Evolutionary conservation across 2,888 invertebrate genomes (phyloP), one percentile per base, ranked within the genome.

Genomic region (Drosophila percnosoma): DNA sequence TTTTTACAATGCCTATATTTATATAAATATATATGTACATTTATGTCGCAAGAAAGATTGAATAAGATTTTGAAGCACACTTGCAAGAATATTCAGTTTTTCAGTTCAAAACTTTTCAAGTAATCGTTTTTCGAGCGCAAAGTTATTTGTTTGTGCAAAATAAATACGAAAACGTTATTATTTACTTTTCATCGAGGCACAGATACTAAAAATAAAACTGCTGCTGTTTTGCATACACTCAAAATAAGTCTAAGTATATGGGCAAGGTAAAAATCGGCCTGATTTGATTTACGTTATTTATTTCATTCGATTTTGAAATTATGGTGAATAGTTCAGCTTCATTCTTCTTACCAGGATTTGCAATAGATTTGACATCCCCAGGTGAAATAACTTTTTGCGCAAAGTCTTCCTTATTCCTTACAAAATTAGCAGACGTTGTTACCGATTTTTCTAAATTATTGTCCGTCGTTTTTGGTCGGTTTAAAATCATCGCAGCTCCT

Each of bases 401-500:
- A 31, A 27, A 18, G 27, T 83, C 78, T 40, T 78, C 73, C 10
- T 63, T 78, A 6, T 54, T 34, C n/a, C 49, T 72, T 21, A 24
- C 21, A 21, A 45, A 38, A 34, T 27, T 34, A 4, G n/a, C 69
- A 11, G 15, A n/a, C 7, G 40, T 21, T n/a, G 31, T 8, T 31
- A 31, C 2, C 15, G 45, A 24, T 48, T 69, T 58, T 38, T 86
- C 78, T 10, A 68, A 42, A 31, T 78, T 75, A 49, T 59, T 64
- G 8, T 62, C 69, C 21, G 29, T 55, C 15, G 61, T n/a, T 33
- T 79, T 82, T 11, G 40, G 13, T 63, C 84, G 84, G 58, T 93
- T 92, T 40, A 93, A 78, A 31, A 92, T 91, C 55, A 78, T 68
- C n/a, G 91, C 93, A 31, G 91, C 89, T 36, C 89, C 91, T 21